phyloP scores from a whole-genome alignment of 2,113 vertebrate species.

The Cyanoramphus novaezelandiae region DNA sequence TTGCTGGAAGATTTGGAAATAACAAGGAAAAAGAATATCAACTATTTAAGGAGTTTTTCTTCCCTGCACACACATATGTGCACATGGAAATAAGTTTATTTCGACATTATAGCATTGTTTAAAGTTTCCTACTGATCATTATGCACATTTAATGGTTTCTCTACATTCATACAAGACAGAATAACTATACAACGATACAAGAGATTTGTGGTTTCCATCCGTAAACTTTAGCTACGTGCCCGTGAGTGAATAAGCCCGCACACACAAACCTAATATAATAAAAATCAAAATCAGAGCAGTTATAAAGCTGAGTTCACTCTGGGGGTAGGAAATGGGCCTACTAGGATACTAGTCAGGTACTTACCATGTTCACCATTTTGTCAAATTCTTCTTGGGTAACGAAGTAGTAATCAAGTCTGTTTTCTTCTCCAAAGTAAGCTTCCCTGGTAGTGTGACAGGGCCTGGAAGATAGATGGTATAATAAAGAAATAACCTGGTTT shows the following conservation, averaged over 20 bases:
- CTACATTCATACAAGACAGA: not conserved
- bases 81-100: not conserved
- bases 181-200: not conserved
- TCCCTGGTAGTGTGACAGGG: constrained; percentile 88
- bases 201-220: not conserved
- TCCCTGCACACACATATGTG: not conserved
- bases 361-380: constrained; percentile 80
- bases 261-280: not conserved
- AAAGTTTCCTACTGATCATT: not conserved
- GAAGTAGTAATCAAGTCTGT: constrained; percentile 89
- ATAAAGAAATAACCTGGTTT: not conserved
- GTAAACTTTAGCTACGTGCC: not conserved
- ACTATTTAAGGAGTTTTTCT: not conserved
- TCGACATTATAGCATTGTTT: not conserved
- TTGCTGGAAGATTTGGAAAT: not conserved
- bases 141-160: not conserved
- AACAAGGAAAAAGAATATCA: not conserved
- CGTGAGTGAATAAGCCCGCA: not conserved
- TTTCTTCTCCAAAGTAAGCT: constrained; percentile 86
- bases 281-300: not conserved
- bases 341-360: not conserved
- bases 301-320: not conserved
- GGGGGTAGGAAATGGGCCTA: not conserved
- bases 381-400: constrained; percentile 84
- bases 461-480: constrained; percentile 69